Conservation (phyloP, 2,888 invertebrate genomes). For the Sesamia inferens region DNA sequence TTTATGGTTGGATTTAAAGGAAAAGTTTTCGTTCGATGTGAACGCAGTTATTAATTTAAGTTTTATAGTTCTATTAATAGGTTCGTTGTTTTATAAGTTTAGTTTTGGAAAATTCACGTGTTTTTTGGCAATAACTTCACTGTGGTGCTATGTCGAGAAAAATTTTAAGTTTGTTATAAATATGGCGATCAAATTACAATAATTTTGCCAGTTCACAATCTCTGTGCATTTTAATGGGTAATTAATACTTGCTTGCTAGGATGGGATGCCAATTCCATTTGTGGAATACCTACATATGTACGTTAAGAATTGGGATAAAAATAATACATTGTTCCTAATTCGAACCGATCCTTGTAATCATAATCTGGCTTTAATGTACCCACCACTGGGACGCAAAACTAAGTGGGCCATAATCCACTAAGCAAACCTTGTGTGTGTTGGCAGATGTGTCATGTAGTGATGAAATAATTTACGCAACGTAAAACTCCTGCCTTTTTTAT, state of each 20-base stretch:
- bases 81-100: conserved; percentile 34
- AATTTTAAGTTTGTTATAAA: not conserved
- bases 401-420: too few species aligned
- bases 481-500: too few species aligned
- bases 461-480: too few species aligned
- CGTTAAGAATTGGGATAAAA: not conserved
- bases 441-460: too few species aligned
- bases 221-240: not conserved
- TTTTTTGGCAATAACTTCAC: conserved; percentile 16
- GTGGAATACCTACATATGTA: not conserved
- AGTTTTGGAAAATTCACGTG: conserved; percentile 4
- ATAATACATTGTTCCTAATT: not conserved
- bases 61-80: conserved; percentile 44
- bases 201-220: not conserved
- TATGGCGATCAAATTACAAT: not conserved
- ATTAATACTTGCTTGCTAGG: not conserved
- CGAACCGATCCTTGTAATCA: not conserved
- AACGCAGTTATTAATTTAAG: conserved; percentile 48
- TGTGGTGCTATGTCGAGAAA: not conserved
- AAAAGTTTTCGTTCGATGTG: conserved; percentile 40
- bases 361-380: too few species aligned
- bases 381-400: too few species aligned
- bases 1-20: conserved; percentile 53
- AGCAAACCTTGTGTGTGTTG: too few species aligned
- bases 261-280: not conserved